Percentiles rank a stretch among this genome's conserved stretches.
Evolutionary conservation across 2,797 vertebrate species (phyloP).

Genomic region (Psittacula echo): DNA sequence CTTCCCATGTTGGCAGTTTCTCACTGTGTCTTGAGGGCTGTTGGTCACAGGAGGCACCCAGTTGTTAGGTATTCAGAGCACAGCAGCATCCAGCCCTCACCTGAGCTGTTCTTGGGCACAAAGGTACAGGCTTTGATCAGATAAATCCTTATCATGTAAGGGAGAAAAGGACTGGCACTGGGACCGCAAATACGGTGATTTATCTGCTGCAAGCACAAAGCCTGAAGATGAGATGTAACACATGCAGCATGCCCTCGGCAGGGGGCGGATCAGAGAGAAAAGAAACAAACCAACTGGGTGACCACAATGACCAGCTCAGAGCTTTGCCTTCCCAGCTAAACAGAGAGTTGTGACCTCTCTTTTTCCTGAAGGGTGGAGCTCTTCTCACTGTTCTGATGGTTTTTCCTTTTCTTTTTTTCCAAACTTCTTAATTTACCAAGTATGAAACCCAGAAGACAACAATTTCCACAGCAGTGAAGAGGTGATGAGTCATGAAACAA

Average conservation of each 20-base stretch:
- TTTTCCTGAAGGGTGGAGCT: neutral
- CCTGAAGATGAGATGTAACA: neutral
- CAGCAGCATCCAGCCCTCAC: neutral
- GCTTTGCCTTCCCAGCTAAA: neutral
- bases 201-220: neutral
- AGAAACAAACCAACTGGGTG: neutral
- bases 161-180: neutral
- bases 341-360: neutral
- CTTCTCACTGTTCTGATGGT: neutral
- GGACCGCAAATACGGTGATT: rapidly evolving
- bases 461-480: neutral
- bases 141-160: neutral
- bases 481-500: neutral
- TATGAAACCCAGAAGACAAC: neutral
- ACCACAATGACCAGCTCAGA: neutral
- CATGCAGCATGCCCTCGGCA: neutral
- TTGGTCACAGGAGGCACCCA: neutral
- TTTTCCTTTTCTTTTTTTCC: neutral
- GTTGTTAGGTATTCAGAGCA: neutral
- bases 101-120: neutral
- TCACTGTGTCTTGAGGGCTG: neutral
- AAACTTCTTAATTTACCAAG: neutral
- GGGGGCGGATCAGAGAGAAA: neutral
- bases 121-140: neutral
- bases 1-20: neutral